phyloP scores from a whole-genome alignment of 1,140 invertebrate species.

The Cardiocondyla obscurior region DNA sequence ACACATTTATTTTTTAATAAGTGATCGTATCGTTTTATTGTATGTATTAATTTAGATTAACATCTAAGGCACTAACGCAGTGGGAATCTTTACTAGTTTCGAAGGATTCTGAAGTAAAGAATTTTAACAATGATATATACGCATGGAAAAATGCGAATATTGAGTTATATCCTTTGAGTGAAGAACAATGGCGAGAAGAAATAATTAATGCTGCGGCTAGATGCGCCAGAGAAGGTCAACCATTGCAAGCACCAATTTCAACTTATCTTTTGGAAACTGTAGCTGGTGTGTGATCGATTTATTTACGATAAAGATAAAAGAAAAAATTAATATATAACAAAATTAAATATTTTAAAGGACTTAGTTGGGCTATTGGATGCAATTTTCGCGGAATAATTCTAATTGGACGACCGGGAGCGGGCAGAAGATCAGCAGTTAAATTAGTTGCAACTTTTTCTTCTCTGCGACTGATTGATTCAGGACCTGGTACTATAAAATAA shows the following conservation, averaged over 20 bases:
- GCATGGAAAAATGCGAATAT: slow-evolving; percentile 75
- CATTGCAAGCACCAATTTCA: slow-evolving; percentile 74
- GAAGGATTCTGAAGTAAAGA: slow-evolving; percentile 55
- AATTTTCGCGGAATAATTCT: slow-evolving; percentile 86
- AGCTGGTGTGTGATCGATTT: slow-evolving; percentile 66
- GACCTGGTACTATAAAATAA: slow-evolving; percentile 71
- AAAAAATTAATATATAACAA: neutral
- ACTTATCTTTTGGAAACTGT: slow-evolving; percentile 74
- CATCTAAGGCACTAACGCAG: slow-evolving; percentile 67
- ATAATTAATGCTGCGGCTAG: slow-evolving; percentile 74
- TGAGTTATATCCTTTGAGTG: slow-evolving; percentile 64
- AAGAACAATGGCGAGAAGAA: slow-evolving; percentile 79
- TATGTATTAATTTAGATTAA: slow-evolving; percentile 64
- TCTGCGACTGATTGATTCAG: slow-evolving; percentile 86
- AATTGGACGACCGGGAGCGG: slow-evolving; percentile 90
- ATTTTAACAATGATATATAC: slow-evolving; percentile 70
- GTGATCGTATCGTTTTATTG: neutral
- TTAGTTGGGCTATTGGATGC: slow-evolving; percentile 79
- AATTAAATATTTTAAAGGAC: slow-evolving; percentile 56
- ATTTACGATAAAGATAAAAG: slow-evolving; percentile 10
- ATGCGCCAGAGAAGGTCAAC: slow-evolving; percentile 79
- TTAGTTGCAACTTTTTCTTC: slow-evolving; percentile 90
- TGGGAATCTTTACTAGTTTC: slow-evolving; percentile 76
- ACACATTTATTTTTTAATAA: neutral
- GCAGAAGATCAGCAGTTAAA: slow-evolving; percentile 89